Evolutionary conservation across 2,888 invertebrate species (phyloP), one percentile per base, ranked within the genome.

Genomic region (Caenorhabditis sp.): DNA sequence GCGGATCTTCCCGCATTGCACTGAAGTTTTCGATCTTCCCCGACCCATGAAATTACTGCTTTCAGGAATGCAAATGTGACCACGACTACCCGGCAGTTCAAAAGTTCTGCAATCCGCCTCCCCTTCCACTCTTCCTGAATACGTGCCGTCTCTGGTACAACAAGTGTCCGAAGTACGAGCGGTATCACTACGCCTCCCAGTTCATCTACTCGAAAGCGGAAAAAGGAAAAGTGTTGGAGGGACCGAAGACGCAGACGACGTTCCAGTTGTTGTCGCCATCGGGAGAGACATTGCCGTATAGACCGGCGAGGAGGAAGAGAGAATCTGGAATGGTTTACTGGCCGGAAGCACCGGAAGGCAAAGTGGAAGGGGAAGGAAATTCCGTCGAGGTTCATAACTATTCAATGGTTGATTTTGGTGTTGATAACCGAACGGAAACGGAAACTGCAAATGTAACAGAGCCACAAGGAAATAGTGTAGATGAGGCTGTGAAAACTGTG

Each of bases 131-230:
- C 8, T 89, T 89, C 68, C 77, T 89, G 24, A 89, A 88, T 67
- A 89, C 89, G 13, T 89, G 89, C 60, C 71, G 89, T 13, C 58
- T 89, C 26, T 89, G 89, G 89, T 89, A 89, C 74, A 72, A 89
- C 40, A 86, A 87, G 3, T 89, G 89, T 82, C 89, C 88, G 28
- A 89, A 89, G 44, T 89, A 89, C 81, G 85, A 87, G 53, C 83
- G 79, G 26, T 89, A 88, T 72, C 87, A 89, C 62, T 89, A 89
- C 62, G 87, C 89, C 20, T 89, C 89, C 1, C 89, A 89, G 60
- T 89, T 88, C 74, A 77, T 89, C 67, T 89, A 89, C 76, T 88
- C 88, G 15, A 88, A 88, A 56, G 89, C 89, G 4, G 89, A 89
- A 47, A 89, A 89, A 65, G 89, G 89, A 67, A 89, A 89, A 82